Evolutionary conservation across 2,797 vertebrate genomes (phyloP).

Genomic region (Xenopus petersii): DNA sequence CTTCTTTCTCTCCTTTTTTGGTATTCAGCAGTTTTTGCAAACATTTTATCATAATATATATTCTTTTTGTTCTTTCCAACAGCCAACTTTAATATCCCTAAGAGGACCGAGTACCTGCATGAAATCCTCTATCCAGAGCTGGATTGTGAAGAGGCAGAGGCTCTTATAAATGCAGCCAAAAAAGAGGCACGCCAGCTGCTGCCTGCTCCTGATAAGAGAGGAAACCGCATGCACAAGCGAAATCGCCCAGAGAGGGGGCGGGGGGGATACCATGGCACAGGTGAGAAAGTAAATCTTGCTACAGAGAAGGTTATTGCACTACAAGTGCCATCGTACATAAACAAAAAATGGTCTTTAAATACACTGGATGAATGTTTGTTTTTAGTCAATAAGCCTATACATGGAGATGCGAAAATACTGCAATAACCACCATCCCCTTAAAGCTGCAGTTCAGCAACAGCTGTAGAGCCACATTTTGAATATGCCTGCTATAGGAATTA

Average conservation of each 20-base stretch:
- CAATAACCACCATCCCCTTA: too few relatives aligned
- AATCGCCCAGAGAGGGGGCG: slow-evolving; percentile 60
- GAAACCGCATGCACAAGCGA: slow-evolving; percentile 64
- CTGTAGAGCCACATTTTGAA: too few relatives aligned
- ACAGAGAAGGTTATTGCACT: background rate
- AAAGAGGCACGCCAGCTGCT: slow-evolving; percentile 76
- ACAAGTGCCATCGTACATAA: too few relatives aligned
- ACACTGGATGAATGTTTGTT: too few relatives aligned
- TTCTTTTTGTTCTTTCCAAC: slow-evolving; percentile 6
- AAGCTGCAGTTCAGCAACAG: too few relatives aligned
- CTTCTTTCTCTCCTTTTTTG: too few relatives aligned
- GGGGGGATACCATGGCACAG: slow-evolving; percentile 19
- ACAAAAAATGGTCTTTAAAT: too few relatives aligned
- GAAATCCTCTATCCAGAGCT: slow-evolving; percentile 81
- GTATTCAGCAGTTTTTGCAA: too few relatives aligned
- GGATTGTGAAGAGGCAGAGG: slow-evolving; percentile 70
- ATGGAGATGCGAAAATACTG: too few relatives aligned
- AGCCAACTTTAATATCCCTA: slow-evolving; percentile 86
- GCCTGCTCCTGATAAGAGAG: slow-evolving; percentile 72
- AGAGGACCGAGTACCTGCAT: slow-evolving; percentile 73
- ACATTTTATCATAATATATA: background rate
- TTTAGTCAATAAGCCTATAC: too few relatives aligned
- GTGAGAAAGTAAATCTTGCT: background rate
- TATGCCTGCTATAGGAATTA: too few relatives aligned
- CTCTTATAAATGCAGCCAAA: slow-evolving; percentile 75